Conservation (phyloP, 2,797 vertebrate genomes). For the Selene dorsalis region DNA sequence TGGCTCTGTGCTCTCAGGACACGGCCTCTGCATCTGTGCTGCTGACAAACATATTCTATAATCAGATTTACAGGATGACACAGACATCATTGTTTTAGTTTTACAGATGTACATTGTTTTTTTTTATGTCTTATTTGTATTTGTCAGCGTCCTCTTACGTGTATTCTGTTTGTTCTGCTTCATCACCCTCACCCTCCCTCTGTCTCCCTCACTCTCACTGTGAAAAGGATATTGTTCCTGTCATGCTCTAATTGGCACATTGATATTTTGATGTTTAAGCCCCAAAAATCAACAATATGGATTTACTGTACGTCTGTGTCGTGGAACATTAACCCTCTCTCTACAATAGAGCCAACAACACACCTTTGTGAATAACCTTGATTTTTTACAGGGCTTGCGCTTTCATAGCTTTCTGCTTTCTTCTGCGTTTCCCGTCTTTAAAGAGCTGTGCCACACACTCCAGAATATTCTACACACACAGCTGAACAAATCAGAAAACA, state of each 20-base stretch:
- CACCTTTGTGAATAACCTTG: conserved; percentile 40
- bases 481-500: neutral
- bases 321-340: conserved; percentile 43
- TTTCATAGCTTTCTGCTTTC: conserved; percentile 52
- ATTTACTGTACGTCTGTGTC: conserved; percentile 60
- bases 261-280: conserved; percentile 52
- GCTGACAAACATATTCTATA: conserved; percentile 1
- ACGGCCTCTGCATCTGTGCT: neutral
- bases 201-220: neutral
- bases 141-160: neutral
- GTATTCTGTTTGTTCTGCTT: conserved; percentile 1
- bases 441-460: neutral
- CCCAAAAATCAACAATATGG: conserved; percentile 57
- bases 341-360: conserved; percentile 18
- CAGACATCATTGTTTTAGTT: neutral
- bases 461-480: neutral
- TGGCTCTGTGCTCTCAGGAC: conserved; percentile 1
- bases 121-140: neutral
- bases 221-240: conserved; percentile 31
- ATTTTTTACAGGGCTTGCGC: conserved; percentile 58
- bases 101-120: neutral
- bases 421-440: conserved; percentile 4
- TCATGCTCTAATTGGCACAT: conserved; percentile 60
- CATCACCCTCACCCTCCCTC: neutral
- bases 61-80: conserved; percentile 1